A percentile compares a stretch with the other conserved stretches of the same genome.
Conservation (phyloP, 2,113 vertebrate genomes). For the Scopus umbretta region DNA sequence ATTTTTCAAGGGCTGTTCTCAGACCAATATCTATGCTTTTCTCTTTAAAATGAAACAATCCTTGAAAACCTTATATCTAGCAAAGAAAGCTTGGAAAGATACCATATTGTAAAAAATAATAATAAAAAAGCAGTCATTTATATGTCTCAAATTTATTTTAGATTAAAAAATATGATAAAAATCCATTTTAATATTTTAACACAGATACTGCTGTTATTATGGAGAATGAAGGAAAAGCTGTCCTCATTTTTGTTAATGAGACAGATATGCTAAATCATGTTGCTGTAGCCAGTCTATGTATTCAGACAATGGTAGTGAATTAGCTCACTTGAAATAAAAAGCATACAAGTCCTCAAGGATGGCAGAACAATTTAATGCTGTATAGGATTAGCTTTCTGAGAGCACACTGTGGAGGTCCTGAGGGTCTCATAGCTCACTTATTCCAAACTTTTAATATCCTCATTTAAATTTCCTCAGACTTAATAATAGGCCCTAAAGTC, state of each 20-base stretch:
- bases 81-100: not conserved
- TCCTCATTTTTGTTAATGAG: constrained; percentile 9
- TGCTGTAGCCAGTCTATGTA: not conserved
- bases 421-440: constrained; percentile 22
- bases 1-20: not conserved
- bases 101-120: not conserved
- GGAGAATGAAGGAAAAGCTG: not conserved
- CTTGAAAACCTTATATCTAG: not conserved
- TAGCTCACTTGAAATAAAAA: constrained; percentile 36
- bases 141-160: not conserved
- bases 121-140: not conserved
- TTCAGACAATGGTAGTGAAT: not conserved
- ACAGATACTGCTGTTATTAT: not conserved
- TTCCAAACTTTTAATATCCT: constrained; percentile 39
- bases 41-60: not conserved
- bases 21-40: not conserved
- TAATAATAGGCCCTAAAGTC: constrained; percentile 15
- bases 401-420: not conserved
- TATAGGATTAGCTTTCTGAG: constrained; percentile 23
- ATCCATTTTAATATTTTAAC: not conserved
- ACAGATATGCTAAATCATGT: not conserved
- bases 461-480: constrained; percentile 48
- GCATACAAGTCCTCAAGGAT: not conserved
- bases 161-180: not conserved
- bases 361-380: constrained; percentile 8